Evolutionary conservation across 2,113 vertebrate genomes (phyloP), one percentile per base, ranked within the genome.

Genomic region (Takifugu bimaculatus): DNA sequence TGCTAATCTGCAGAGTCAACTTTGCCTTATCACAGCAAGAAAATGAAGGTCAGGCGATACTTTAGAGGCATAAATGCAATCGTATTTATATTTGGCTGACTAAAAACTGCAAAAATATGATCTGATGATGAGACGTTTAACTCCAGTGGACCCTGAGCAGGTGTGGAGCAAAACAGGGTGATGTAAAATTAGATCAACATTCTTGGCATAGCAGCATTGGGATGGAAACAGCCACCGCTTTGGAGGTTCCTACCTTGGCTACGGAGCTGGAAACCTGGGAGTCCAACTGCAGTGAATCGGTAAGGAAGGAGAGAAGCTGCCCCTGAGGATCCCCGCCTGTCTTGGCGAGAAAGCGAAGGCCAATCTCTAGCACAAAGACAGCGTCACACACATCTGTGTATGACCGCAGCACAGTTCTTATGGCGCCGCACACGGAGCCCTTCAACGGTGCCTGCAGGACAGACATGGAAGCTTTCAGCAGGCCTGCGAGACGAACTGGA

Each of bases 361-460:
- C 88, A 1, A 86, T 85, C 71, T 90, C 87, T 60, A 90, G 29
- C 51, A 75, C 72, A 1, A 60, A 52, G 57, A 90, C 67, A 0
- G 89, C 85, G 1, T 89, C 90, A 2, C 90, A 91, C 0, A 86
- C 85, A 0, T 92, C 90, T 0, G 86, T 82, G 81, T 81, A 91
- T 0, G 88, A 90, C 0, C 81, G 86, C 60, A 92, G 85, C n/a
- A 64, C 56, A 0, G 70, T 62, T 4, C 77, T 83, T 50, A 85
- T 63, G 49, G 88, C 52, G 5, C 57, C 29, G 57, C 84, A 48
- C 56, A 81, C 68, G 0, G 88, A 90, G 10, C 77, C 75, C 66
- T 89, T 88, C 68, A 91, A 72, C 1, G 74, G 63, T 13, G 76
- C 81, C 90, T 92, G 68, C 1, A 26, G 45, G 5, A 53, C 28